phyloP scores from a whole-genome alignment of 1,140 invertebrate genomes.

The Colletes latitarsis region DNA sequence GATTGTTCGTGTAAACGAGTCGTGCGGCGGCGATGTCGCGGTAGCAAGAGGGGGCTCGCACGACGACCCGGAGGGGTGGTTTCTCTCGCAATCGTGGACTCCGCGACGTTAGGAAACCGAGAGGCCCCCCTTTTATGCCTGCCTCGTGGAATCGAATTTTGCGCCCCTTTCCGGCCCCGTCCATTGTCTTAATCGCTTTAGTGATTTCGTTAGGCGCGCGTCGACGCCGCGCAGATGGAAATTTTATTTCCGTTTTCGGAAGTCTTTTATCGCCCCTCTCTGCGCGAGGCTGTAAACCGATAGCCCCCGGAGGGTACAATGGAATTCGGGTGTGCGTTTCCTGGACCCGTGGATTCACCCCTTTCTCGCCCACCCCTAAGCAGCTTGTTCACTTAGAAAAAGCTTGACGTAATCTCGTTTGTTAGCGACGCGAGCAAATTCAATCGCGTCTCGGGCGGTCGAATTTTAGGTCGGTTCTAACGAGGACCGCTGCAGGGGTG shows the following conservation, averaged over 20 bases:
- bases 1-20: conserved; percentile 64
- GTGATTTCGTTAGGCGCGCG: conserved; percentile 31
- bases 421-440: neutral
- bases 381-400: neutral
- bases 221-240: conserved; percentile 26
- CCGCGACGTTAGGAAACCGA: conserved; percentile 28
- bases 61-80: conserved; percentile 28
- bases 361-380: neutral
- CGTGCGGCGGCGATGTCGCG: conserved; percentile 47
- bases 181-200: conserved; percentile 50
- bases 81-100: neutral
- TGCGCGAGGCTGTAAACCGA: conserved; percentile 25
- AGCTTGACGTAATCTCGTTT: conserved; percentile 9
- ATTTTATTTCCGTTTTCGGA: conserved; percentile 49
- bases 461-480: no score
- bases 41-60: conserved; percentile 1
- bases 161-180: neutral
- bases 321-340: neutral
- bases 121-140: neutral
- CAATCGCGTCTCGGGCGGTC: no score
- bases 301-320: conserved; percentile 2
- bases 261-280: neutral
- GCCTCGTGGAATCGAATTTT: conserved; percentile 23
- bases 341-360: neutral
- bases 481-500: no score